Evolutionary conservation across 2,888 invertebrate species (phyloP).

Genomic region (Drosophila paramelanica): DNA sequence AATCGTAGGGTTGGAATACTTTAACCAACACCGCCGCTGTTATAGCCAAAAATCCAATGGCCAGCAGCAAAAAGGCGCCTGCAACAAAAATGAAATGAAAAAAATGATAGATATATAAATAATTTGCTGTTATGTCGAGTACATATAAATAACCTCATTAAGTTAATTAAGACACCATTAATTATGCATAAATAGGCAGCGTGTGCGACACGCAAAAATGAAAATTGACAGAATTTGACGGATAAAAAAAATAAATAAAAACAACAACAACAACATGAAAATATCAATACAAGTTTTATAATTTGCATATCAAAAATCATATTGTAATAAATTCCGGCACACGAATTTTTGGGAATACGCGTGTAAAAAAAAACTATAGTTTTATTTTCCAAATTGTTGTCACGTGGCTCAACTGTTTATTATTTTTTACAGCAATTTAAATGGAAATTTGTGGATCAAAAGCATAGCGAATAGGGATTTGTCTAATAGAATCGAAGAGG

Average conservation of each 20-base stretch:
- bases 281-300: constrained; percentile 6
- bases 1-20: constrained; percentile 90
- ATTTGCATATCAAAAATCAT: constrained; percentile 40
- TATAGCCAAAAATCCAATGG: constrained; percentile 89
- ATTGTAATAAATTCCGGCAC: constrained; percentile 26
- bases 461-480: not conserved
- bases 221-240: constrained; percentile 19
- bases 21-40: constrained; percentile 88
- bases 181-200: constrained; percentile 42
- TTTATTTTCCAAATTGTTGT: constrained; percentile 9
- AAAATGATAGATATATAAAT: constrained; percentile 8
- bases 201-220: constrained; percentile 40
- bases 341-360: constrained; percentile 21
- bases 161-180: constrained; percentile 56
- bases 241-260: not conserved
- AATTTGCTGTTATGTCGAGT: constrained; percentile 31
- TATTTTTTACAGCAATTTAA: constrained; percentile 7
- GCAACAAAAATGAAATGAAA: constrained; percentile 85
- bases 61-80: constrained; percentile 90
- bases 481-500: not conserved
- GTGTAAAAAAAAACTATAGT: constrained; percentile 6
- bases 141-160: constrained; percentile 68
- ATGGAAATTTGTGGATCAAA: constrained; percentile 1
- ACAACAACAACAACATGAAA: not conserved
- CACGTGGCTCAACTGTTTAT: constrained; percentile 9